These are phyloP conservation scores for Brachionus rubens DNA, from an alignment of 1,140 invertebrate genomes.

Conservation along the genomic window DNA sequence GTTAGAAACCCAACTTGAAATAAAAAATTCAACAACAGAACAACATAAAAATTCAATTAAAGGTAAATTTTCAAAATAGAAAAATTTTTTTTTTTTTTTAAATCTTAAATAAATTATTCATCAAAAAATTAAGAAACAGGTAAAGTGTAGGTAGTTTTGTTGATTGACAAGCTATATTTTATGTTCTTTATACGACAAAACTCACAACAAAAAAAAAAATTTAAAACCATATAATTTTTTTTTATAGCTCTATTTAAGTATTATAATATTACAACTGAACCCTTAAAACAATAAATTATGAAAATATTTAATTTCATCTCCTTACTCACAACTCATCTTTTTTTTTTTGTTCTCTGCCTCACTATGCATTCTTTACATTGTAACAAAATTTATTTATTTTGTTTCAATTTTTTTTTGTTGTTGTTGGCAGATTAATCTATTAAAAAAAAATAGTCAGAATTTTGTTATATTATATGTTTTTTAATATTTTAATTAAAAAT, in stretches of 20 bases:
- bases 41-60: too few species aligned
- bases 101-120: too few species aligned
- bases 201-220: neutral
- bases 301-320: too few species aligned
- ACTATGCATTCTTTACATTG: too few species aligned
- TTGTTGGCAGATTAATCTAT: slow-evolving; percentile 19
- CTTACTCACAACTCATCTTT: too few species aligned
- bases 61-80: slow-evolving; percentile 4
- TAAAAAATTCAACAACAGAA: neutral
- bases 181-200: neutral
- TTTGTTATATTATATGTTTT: neutral
- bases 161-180: slow-evolving; percentile 7
- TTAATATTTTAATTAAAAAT: too few species aligned
- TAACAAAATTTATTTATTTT: slow-evolving; percentile 8
- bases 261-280: slow-evolving; percentile 10
- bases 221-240: neutral
- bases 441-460: neutral
- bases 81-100: too few species aligned
- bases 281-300: neutral
- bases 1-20: neutral
- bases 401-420: neutral
- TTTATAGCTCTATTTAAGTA: slow-evolving; percentile 13
- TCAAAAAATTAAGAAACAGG: neutral
- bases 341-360: too few species aligned
- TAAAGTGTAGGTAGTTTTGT: neutral